A percentile compares a stretch with the other conserved stretches of the same genome.
Evolutionary conservation across 1,140 invertebrate species (phyloP).

Genomic region (Pollicipes pollicipes): DNA sequence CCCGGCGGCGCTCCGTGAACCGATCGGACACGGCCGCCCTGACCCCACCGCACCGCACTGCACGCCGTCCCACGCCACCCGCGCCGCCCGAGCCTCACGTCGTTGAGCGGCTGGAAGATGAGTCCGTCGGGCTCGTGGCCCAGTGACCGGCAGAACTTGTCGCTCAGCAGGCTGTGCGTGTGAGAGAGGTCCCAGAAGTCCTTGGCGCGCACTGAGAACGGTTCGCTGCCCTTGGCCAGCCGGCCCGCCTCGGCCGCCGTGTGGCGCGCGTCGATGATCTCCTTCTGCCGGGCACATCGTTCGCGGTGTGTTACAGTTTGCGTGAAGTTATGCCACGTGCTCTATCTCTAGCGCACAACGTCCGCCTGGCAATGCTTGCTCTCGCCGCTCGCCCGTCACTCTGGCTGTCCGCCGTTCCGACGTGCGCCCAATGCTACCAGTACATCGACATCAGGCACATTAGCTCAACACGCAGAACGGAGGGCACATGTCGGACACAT

Average conservation of each 20-base stretch:
- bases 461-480: no score
- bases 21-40: no score
- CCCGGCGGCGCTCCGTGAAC: no score
- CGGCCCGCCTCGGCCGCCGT: conserved; percentile 52
- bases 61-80: background rate
- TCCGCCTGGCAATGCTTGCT: no score
- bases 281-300: conserved; percentile 27
- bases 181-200: conserved; percentile 68
- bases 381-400: no score
- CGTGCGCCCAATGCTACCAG: no score
- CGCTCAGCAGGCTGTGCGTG: conserved; percentile 49
- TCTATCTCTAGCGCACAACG: no score
- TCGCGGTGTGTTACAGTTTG: no score
- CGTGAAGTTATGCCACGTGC: conserved; percentile 18
- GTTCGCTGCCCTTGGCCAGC: conserved; percentile 57
- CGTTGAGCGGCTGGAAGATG: conserved; percentile 84
- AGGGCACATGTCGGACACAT: no score
- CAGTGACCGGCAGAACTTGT: conserved; percentile 67
- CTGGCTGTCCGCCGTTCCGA: no score
- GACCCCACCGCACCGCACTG: background rate
- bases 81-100: conserved; percentile 30
- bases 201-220: conserved; percentile 71
- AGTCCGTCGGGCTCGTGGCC: conserved; percentile 92
- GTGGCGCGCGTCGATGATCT: conserved; percentile 48
- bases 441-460: no score